phyloP scores from a whole-genome alignment of 2,113 vertebrate genomes.

The Sigmodon hispidus region DNA sequence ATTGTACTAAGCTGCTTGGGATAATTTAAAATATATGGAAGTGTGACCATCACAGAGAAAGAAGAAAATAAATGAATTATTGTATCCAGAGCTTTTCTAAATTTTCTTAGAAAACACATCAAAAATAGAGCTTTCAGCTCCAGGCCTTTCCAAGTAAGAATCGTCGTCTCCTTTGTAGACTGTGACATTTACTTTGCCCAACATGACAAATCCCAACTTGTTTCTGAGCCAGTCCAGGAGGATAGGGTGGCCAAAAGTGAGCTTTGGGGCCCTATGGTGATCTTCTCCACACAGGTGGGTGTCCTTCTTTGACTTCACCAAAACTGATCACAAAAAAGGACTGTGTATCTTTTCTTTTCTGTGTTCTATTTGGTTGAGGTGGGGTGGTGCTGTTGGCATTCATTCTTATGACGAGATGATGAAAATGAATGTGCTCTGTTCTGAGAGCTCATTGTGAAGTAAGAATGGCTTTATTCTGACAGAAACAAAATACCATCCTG shows the following conservation, averaged over 20 bases:
- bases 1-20: background rate
- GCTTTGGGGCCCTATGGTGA: background rate
- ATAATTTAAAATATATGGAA: background rate
- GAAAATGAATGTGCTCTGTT: background rate
- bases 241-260: background rate
- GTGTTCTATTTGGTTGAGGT: background rate
- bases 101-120: conserved; percentile 26
- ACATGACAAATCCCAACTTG: background rate
- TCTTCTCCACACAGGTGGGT: background rate
- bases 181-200: background rate
- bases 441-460: background rate
- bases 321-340: background rate
- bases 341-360: background rate
- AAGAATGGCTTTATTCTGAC: background rate
- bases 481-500: background rate
- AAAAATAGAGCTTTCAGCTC: conserved; percentile 47
- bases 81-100: conserved; percentile 31
- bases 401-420: background rate
- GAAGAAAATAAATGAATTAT: background rate
- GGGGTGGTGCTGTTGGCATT: background rate
- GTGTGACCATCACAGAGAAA: background rate
- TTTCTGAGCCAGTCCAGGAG: background rate
- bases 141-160: background rate
- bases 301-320: background rate
- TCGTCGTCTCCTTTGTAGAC: conserved; percentile 18